A percentile compares a stretch with the other conserved stretches of the same genome.
These are phyloP conservation scores for Catamblyrhynchus diadema DNA, from an alignment of 2,797 vertebrate species.

Conservation along the genomic window DNA sequence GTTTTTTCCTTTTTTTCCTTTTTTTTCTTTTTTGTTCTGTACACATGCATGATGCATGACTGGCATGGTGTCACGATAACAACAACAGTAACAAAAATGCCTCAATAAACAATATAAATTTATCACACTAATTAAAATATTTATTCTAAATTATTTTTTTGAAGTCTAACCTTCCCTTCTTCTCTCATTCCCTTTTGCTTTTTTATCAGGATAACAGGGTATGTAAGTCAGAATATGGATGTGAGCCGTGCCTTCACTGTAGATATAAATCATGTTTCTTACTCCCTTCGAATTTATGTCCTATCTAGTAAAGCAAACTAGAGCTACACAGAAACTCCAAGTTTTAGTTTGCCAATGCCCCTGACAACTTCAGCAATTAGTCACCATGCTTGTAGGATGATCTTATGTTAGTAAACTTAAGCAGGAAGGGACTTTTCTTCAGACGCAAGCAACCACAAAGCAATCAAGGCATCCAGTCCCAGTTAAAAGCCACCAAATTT, in stretches of 20 bases:
- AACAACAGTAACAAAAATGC: neutral
- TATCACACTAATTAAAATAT: neutral
- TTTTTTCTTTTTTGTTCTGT: neutral
- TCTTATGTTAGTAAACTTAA: neutral
- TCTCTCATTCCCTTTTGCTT: neutral
- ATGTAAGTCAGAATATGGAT: neutral
- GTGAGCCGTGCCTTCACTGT: neutral
- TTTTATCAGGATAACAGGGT: neutral
- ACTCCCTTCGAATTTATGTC: rapidly evolving
- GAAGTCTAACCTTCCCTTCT: neutral
- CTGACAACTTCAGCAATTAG: neutral
- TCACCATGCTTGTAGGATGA: neutral
- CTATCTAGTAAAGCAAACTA: neutral
- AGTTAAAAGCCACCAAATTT: neutral
- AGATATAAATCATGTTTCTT: neutral
- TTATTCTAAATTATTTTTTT: neutral
- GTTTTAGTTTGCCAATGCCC: neutral
- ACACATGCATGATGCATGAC: neutral
- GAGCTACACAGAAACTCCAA: neutral
- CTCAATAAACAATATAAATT: neutral
- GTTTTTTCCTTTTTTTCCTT: too few species aligned
- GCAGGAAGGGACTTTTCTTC: neutral
- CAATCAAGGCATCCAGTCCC: neutral
- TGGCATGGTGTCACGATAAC: neutral
- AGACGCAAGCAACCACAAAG: neutral